Base-by-base conservation (phyloP, 2,113 vertebrate genomes). In the Lampris megalopsis region DNA sequence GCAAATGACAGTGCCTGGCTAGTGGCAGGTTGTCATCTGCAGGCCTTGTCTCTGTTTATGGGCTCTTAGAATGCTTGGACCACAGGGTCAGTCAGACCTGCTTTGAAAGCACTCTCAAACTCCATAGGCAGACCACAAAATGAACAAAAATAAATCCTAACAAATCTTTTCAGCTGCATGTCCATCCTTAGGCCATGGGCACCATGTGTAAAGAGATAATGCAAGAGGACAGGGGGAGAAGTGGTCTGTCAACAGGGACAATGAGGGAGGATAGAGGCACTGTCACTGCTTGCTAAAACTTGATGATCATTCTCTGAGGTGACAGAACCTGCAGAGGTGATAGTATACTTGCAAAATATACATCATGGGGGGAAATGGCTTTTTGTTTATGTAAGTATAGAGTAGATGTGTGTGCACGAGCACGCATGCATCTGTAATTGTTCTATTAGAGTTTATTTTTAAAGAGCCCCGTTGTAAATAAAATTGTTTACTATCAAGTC, bases 81-180 rank as follows among this genome's bases (percentile, higher is more conserved):
- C 80, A 59, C 74, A 63, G 87, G 87, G 89, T 85, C 75, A 72
- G 65, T 73, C 61, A 58, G 5, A 36, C 81, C 75, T 72, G 85
- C 75, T 88, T 73, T 5, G 74, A 77, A 79, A 71, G 47, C 70
- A 79, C 71, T 68, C 63, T 56, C 80, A 58, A 66, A 63, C 86
- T 83, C 82, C 75, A 80, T 73, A 59, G 80, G 75, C 76, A 52
- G 60, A 83, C 79, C 83, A 71, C 90, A 86, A 92, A 92, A 83
- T 84, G 84, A 84, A 88, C 84, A 86, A 89, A 93, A 92, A 94
- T 93, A 93, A 91, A 92, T 86, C 83, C 80, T 92, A 92, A 92
- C 92, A 84, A 93, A 91, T 78, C 88, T 91, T 92, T 94, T 90
- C 88, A 85, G 86, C 81, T 79, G 68, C 73, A 68, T 73, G 81